Percentiles rank a stretch among this genome's conserved stretches.
Conservation (phyloP, 2,888 invertebrate genomes). For the Meta bourneti region DNA sequence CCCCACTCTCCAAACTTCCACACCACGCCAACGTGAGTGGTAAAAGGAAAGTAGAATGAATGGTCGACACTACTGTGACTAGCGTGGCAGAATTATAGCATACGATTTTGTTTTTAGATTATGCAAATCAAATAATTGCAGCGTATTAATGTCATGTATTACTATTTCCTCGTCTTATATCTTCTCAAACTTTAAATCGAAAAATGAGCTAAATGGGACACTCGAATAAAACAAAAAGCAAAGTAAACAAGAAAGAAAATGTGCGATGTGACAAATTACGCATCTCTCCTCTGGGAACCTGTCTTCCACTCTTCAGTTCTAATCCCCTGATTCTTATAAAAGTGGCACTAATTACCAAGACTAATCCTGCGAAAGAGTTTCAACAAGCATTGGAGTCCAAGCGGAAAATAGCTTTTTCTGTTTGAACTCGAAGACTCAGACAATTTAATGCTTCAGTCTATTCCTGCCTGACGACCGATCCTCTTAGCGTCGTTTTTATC, state of each 20-base stretch:
- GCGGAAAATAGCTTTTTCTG: not conserved
- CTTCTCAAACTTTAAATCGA: too few relatives aligned
- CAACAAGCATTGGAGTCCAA: not conserved
- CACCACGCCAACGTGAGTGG: too few relatives aligned
- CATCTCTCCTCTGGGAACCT: not conserved
- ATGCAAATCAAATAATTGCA: too few relatives aligned
- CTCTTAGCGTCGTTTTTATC: not conserved
- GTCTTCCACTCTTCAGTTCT: not conserved
- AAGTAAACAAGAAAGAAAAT: not conserved
- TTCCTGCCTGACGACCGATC: not conserved
- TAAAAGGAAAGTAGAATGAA: too few relatives aligned
- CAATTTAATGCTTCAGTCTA: constrained; percentile 1
- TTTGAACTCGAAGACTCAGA: constrained; percentile 6
- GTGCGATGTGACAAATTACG: not conserved
- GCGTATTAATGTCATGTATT: too few relatives aligned
- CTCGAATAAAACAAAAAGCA: too few relatives aligned
- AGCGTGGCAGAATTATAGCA: too few relatives aligned
- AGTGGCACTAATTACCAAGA: constrained; percentile 32
- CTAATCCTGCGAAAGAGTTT: constrained; percentile 25
- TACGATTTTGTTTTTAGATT: too few relatives aligned
- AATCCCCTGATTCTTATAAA: not conserved
- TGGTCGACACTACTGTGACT: too few relatives aligned
- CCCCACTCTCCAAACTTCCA: too few relatives aligned
- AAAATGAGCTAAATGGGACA: too few relatives aligned
- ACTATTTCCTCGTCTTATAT: too few relatives aligned